phyloP scores from a whole-genome alignment of 2,797 vertebrate genomes.

The Falco concolor region DNA sequence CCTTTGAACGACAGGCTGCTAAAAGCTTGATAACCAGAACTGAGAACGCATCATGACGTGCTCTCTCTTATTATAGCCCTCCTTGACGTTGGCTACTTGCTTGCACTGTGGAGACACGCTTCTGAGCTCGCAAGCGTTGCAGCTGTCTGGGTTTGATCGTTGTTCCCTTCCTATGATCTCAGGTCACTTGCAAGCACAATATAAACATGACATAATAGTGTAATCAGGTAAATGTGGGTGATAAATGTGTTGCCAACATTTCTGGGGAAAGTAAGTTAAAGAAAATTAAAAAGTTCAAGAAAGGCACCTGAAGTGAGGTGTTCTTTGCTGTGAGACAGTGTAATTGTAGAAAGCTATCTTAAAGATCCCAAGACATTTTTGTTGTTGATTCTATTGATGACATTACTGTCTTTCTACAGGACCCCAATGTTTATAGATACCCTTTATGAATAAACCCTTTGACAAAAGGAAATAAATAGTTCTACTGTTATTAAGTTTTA shows the following conservation, averaged over 20 bases:
- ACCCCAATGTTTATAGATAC: neutral
- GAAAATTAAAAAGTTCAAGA: neutral
- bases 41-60: neutral
- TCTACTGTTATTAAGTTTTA: neutral
- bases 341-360: neutral
- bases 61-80: neutral
- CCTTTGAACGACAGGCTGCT: neutral
- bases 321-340: neutral
- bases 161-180: neutral
- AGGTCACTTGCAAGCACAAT: neutral
- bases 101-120: neutral
- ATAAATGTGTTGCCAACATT: neutral
- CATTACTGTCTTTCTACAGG: neutral
- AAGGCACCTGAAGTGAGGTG: neutral
- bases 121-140: neutral
- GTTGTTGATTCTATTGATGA: neutral
- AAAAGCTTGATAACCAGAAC: neutral
- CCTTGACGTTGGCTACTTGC: neutral
- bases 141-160: neutral
- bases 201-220: neutral
- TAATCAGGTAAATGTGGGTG: neutral
- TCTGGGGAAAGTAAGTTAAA: neutral
- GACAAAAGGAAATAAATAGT: neutral
- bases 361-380: neutral
- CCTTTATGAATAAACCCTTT: neutral